These are phyloP conservation scores for Lerema accius DNA, from an alignment of 1,140 invertebrate species.

Conservation along the genomic window DNA sequence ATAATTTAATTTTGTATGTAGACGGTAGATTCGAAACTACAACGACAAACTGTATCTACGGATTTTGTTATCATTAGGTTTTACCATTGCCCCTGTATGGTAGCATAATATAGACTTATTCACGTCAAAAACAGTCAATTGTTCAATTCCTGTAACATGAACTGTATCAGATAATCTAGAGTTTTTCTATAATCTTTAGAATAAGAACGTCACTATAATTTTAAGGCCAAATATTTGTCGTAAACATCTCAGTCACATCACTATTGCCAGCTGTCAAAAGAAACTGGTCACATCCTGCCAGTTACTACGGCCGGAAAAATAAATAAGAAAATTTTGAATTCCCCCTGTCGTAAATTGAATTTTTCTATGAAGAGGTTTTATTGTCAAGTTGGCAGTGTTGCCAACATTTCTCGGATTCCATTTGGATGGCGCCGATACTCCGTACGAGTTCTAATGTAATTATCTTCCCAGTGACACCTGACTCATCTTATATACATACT, in stretches of 20 bases:
- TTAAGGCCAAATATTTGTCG: too few species aligned
- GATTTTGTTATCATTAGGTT: too few species aligned
- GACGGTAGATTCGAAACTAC: too few species aligned
- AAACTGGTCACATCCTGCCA: neutral
- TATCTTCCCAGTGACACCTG: neutral
- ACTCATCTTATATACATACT: neutral
- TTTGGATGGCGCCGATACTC: constrained; percentile 6
- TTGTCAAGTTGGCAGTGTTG: constrained; percentile 31
- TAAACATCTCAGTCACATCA: neutral
- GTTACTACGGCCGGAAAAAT: constrained; percentile 4
- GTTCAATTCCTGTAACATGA: too few species aligned
- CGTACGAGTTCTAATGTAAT: constrained; percentile 2
- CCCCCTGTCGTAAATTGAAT: constrained; percentile 8
- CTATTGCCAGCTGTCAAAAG: neutral
- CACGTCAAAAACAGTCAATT: too few species aligned
- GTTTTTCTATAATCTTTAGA: too few species aligned
- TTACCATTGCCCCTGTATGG: too few species aligned
- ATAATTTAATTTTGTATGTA: too few species aligned
- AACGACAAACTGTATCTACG: too few species aligned
- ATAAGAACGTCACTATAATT: too few species aligned
- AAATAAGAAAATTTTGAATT: neutral
- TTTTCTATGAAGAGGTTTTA: constrained; percentile 19
- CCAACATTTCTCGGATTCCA: constrained; percentile 39
- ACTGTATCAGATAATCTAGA: too few species aligned
- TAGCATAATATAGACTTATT: too few species aligned